phyloP scores from a whole-genome alignment of 1,140 invertebrate genomes.

The Hyles euphorbiae region DNA sequence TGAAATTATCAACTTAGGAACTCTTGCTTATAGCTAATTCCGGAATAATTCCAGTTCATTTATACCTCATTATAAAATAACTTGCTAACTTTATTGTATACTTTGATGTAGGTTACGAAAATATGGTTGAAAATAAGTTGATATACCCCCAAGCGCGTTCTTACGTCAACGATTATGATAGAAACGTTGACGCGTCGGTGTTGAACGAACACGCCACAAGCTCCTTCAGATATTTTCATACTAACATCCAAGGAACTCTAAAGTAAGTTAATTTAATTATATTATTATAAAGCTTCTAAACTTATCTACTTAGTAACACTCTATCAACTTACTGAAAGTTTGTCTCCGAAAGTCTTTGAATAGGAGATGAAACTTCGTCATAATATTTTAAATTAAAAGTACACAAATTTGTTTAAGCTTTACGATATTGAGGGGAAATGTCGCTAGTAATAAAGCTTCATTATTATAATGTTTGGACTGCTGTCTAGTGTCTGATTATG shows the following conservation, averaged over 20 bases:
- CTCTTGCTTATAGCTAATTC: too few species aligned
- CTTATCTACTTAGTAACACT: too few species aligned
- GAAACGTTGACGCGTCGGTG: not conserved
- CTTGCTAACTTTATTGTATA: not conserved
- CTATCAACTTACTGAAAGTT: too few species aligned
- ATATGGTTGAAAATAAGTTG: constrained; percentile 11
- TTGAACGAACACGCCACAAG: constrained; percentile 2
- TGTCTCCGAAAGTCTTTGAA: too few species aligned
- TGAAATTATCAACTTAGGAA: too few species aligned
- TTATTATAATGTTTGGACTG: too few species aligned
- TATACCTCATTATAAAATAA: not conserved
- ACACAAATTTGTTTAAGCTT: too few species aligned
- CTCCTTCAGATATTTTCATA: constrained; percentile 9
- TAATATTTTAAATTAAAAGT: too few species aligned
- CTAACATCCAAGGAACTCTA: constrained; percentile 1
- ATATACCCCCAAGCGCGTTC: not conserved
- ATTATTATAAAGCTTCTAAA: not conserved
- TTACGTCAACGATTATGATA: constrained; percentile 10
- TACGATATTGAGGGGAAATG: too few species aligned
- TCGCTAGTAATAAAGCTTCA: too few species aligned
- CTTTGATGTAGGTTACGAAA: constrained; percentile 6
- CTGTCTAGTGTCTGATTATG: too few species aligned
- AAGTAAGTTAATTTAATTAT: constrained; percentile 2
- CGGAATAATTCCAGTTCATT: not conserved
- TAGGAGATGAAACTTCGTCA: too few species aligned